A percentile compares a stretch with the other conserved stretches of the same genome.
These are phyloP conservation scores for Busseola fusca DNA, from an alignment of 2,888 invertebrate genomes.

Conservation along the genomic window DNA sequence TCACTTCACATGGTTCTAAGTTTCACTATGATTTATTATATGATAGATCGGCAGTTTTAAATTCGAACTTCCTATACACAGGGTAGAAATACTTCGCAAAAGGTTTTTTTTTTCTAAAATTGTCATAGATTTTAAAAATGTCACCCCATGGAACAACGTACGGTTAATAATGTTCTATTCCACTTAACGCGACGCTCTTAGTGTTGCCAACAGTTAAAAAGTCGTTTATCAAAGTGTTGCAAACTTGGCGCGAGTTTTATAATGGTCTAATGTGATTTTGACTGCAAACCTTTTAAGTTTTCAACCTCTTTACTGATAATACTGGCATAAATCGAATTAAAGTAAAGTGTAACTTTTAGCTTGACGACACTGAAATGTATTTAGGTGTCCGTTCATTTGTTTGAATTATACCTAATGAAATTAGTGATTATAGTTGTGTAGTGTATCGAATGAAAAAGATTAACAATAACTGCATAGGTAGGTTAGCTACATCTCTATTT, in stretches of 20 bases:
- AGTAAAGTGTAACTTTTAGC: slow-evolving; percentile 62
- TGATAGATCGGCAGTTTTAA: neutral
- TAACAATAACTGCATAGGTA: neutral
- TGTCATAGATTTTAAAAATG: slow-evolving; percentile 17
- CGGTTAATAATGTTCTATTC: slow-evolving; percentile 57
- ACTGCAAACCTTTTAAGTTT: slow-evolving; percentile 81
- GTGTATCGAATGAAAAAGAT: neutral
- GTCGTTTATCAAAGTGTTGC: slow-evolving; percentile 78
- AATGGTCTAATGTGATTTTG: slow-evolving; percentile 81
- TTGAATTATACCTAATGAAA: slow-evolving; percentile 8
- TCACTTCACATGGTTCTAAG: neutral
- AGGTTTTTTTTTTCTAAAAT: slow-evolving; percentile 9
- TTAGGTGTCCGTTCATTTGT: slow-evolving; percentile 29
- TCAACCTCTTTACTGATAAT: slow-evolving; percentile 68
- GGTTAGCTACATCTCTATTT: neutral
- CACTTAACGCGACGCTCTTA: slow-evolving; percentile 67
- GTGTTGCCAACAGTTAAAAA: slow-evolving; percentile 84
- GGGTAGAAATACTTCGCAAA: too few species aligned
- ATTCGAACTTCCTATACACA: neutral
- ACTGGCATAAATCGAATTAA: slow-evolving; percentile 73
- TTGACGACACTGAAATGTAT: slow-evolving; percentile 15
- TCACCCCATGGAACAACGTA: slow-evolving; percentile 36
- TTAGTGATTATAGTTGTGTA: neutral
- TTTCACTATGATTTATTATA: neutral
- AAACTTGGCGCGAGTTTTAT: slow-evolving; percentile 76